Base-by-base conservation (phyloP, 2,797 vertebrate species). In the Acanthurus tractus region DNA sequence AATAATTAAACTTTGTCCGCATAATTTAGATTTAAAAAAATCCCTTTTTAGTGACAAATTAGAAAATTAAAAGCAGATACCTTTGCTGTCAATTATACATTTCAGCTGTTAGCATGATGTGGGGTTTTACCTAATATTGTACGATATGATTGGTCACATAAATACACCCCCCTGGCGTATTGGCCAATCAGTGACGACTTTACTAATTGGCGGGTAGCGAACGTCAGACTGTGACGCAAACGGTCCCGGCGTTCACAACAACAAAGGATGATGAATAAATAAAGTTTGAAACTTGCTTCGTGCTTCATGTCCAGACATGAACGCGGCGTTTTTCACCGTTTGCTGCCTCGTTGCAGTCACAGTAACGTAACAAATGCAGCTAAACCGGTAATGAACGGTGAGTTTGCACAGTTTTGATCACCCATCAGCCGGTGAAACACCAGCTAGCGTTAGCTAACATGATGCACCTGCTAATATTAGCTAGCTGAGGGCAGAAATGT, bases 251-350 rank as follows among this genome's bases (percentile, higher is more conserved):
- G 25, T 62, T 74, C 49, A 67, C 73, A 89, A 84, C 77, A 91
- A 92, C 89, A 93, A 91, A 93, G 86, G 86, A 76, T 59, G 79
- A 22, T 62, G 69, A 46, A 82, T 67, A 86, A 74, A 74, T 83
- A 57, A 88, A 90, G 86, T 89, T 90, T 77, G 8, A 45, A 81
- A 83, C 36, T 88, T 18, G 53, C 9, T 65, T 54, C 65, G 10
- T 42, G 40, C 58, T 17, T 68, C 13, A 1, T 29, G 40, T 62
- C 4, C 40, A 10, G 7, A 18, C 18, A 5, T 57, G 17, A 2
- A 29, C 9, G 18, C 29, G 1, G 5, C 25, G 36, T 1, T 75
- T 11, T 18, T 10, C 0, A 20, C 2, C 23, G 1, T 42, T 23
- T 0, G 2, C 13, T 22, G 25, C 13, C 3, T 45, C 13, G 12